Evolutionary conservation across 2,113 vertebrate genomes (phyloP), one percentile per base, ranked within the genome.

Genomic region (Cochlearius cochlearius): DNA sequence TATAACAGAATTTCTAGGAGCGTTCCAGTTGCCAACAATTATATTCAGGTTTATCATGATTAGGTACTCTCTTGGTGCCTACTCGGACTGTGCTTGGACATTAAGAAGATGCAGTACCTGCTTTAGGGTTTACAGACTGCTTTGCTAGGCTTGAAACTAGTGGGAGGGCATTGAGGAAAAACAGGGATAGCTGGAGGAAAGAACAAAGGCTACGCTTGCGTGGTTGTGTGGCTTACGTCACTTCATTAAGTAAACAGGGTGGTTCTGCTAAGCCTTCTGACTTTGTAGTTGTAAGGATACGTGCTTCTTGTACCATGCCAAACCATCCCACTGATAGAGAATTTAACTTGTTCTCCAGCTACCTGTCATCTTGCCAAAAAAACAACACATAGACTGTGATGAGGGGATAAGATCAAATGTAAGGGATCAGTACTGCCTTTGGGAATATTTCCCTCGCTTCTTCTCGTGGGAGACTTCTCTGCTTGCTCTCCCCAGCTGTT

Each of bases 391-490:
- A 62, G 77, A 92, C 69, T n/a, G 21, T 72, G 88, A 81, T 94
- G 43, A 43, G 49, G 53, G 95, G 89, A 94, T 94, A 94, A 97
- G 86, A 94, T 95, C 91, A 96, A 94, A 81, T 87, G 32, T 64
- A n/a, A 91, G 62, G 66, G 10, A 94, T 96, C 86, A 12, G 86
- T 45, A 56, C 67, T 49, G 88, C 95, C 93, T 96, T 95, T 88
- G 86, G 94, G 94, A 93, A 85, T 85, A 72, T 41, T 73, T 94
- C 62, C 34, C 52, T 64, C 5, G 0, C 29, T 43, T 34, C 86
- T 96, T 95, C 95, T 96, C 92, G 2, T 96, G 96, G 94, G 96
- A 96, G 75, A 90, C 82, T 92, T 92, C 9, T 34, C 62, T 93
- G 25, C 41, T 92, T 53, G 58, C 59, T 93, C 71, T 97, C 94